These are phyloP conservation scores for Sebastes taczanowskii DNA, from an alignment of 2,797 vertebrate species.

Conservation along the genomic window DNA sequence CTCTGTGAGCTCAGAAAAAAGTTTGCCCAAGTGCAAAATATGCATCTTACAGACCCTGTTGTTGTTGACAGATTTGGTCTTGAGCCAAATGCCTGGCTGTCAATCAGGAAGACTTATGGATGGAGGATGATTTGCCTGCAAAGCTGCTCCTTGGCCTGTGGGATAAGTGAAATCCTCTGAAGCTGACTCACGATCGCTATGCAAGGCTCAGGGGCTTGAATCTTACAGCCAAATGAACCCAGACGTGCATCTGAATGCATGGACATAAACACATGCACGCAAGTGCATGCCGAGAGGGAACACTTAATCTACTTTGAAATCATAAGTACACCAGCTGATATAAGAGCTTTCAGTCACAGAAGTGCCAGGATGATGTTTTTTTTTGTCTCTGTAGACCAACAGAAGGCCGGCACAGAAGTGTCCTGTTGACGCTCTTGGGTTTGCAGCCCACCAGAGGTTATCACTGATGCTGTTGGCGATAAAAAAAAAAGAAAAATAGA, in stretches of 20 bases:
- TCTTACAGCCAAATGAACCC: slow-evolving; percentile 56
- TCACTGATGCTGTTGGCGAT: slow-evolving; percentile 42
- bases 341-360: slow-evolving; percentile 4
- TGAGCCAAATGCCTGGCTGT: slow-evolving; percentile 56
- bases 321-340: slow-evolving; percentile 33
- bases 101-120: slow-evolving; percentile 71
- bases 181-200: slow-evolving; percentile 55
- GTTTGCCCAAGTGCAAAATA: slow-evolving; percentile 27
- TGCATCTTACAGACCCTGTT: slow-evolving; percentile 23
- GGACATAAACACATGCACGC: slow-evolving; percentile 13
- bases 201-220: slow-evolving; percentile 41
- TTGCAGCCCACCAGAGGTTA: slow-evolving; percentile 29
- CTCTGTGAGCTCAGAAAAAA: background rate
- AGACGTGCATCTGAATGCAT: background rate
- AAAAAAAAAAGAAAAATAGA: slow-evolving; percentile 32
- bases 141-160: slow-evolving; percentile 63
- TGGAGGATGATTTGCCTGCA: slow-evolving; percentile 70
- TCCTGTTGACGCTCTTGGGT: slow-evolving; percentile 29
- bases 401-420: background rate
- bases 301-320: slow-evolving; percentile 59
- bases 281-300: slow-evolving; percentile 11
- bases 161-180: slow-evolving; percentile 71
- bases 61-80: slow-evolving; percentile 57
- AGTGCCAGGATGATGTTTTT: background rate
- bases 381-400: background rate